Evolutionary conservation across 2,113 vertebrate genomes (phyloP), one percentile per base, ranked within the genome.

Genomic region (Larimichthys crocea): DNA sequence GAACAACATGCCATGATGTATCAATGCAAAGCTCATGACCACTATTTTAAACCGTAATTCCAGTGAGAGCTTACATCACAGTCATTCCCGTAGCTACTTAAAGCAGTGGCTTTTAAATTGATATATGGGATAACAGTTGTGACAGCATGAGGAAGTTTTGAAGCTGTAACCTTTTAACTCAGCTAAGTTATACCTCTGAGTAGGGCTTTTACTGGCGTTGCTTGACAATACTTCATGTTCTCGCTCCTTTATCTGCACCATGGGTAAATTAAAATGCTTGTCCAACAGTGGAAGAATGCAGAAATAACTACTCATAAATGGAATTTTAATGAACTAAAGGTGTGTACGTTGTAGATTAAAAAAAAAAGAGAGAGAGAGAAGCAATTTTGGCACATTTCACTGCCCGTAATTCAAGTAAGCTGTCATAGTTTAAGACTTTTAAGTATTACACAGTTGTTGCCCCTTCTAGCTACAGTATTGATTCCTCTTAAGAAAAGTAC

Each of bases 81-180:
- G 66, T 86, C 69, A 59, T 26, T 83, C 20, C 62, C 80, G 31
- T 26, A 44, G 40, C 77, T 65, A 42, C 71, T 85, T 83, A 35
- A 76, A 90, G 73, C 35, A 49, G 15, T 5, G 15, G 52, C 76
- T 76, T 90, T 89, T 70, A 29, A 85, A 85, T n/a, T 72, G 40
- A 67, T 84, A 82, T 91, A 82, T 76, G 73, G 44, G 10, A 74
- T 22, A 89, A 74, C 82, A 89, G 56, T 57, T 87, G 56, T 90
- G 90, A 90, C 92, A 92, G 88, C 84, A 85, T 55, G 44, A 48
- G 73, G 80, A 64, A 79, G 60, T 77, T 72, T 82, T 92, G 79
- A 91, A 83, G 80, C 61, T 72, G 29, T 82, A 76, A 74, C 80
- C 79, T 91, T 86, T 87, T 74, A 86, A 76, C 63, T 74, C 76